phyloP scores from a whole-genome alignment of 1,140 invertebrate genomes.

The Steinernema feltiae region DNA sequence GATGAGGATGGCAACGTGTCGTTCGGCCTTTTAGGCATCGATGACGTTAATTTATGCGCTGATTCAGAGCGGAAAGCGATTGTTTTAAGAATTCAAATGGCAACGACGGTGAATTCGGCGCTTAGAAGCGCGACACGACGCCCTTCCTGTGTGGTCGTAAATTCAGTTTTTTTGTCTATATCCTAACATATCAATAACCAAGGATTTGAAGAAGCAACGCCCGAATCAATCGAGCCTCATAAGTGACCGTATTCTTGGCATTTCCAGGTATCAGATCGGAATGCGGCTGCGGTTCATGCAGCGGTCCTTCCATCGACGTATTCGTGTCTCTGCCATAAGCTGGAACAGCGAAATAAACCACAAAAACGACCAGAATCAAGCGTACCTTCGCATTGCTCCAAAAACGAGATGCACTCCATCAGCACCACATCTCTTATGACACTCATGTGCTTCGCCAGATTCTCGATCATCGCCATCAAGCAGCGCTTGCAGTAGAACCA shows the following conservation, averaged over 20 bases:
- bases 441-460: constrained; percentile 69
- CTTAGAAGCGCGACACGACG: too few species aligned
- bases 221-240: constrained; percentile 79
- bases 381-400: constrained; percentile 77
- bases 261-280: constrained; percentile 64
- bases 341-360: constrained; percentile 20
- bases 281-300: constrained; percentile 53
- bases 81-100: too few species aligned
- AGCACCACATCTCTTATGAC: constrained; percentile 78
- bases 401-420: constrained; percentile 81
- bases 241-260: constrained; percentile 80
- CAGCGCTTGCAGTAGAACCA: constrained; percentile 96
- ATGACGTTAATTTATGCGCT: too few species aligned
- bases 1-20: too few species aligned
- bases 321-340: constrained; percentile 74
- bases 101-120: too few species aligned
- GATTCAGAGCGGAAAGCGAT: too few species aligned
- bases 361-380: constrained; percentile 28
- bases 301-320: constrained; percentile 73
- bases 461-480: constrained; percentile 84
- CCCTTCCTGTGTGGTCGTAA: too few species aligned
- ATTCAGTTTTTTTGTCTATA: not conserved
- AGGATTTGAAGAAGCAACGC: constrained; percentile 69
- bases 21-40: too few species aligned
- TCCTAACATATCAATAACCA: constrained; percentile 33